phyloP scores from a whole-genome alignment of 2,888 invertebrate species.

The Limnephilus auricula region DNA sequence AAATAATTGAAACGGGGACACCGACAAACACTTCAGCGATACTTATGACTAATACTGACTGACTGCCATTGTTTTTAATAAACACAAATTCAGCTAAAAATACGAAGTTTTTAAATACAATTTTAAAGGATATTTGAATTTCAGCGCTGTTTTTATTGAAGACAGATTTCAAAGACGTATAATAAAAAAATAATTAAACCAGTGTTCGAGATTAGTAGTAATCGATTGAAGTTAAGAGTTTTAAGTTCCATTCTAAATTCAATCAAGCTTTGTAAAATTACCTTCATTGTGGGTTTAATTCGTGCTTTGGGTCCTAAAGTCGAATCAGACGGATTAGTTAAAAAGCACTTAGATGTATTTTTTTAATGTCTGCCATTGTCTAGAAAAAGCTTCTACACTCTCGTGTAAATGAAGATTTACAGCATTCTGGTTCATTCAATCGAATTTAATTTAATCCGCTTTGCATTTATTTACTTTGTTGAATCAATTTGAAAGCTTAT shows the following conservation, averaged over 20 bases:
- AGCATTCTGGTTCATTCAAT: not conserved
- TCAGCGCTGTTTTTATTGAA: not conserved
- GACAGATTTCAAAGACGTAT: not conserved
- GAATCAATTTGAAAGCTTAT: not conserved
- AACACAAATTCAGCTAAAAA: not conserved
- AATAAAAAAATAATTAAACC: not conserved
- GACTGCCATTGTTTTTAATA: not conserved
- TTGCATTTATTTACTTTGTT: not conserved
- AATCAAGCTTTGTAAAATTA: not conserved
- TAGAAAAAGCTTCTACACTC: not conserved
- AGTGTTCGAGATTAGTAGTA: not conserved
- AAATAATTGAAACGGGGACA: not conserved
- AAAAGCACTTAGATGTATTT: not conserved
- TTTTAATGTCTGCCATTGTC: not conserved
- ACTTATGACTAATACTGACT: not conserved
- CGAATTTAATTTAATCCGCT: not conserved
- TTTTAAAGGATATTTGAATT: not conserved
- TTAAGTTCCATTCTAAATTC: not conserved
- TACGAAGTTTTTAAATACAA: too few species aligned
- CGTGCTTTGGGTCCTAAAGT: not conserved
- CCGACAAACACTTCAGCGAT: not conserved
- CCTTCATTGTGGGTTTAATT: not conserved
- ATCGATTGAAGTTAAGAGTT: not conserved
- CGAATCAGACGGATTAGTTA: not conserved
- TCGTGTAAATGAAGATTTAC: not conserved